phyloP scores from a whole-genome alignment of 2,797 vertebrate species.

The Hybognathus amarus region DNA sequence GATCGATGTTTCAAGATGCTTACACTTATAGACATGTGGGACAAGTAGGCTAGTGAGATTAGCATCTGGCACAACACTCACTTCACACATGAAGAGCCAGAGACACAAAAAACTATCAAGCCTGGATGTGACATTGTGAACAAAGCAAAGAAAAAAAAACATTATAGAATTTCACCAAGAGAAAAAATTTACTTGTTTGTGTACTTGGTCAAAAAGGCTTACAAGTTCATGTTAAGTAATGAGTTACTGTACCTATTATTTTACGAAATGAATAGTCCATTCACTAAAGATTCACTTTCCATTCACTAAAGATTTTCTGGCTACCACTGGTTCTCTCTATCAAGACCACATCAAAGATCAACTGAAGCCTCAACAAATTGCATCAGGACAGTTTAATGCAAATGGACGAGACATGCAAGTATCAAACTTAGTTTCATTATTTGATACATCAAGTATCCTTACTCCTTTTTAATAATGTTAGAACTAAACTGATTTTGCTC shows the following conservation, averaged over 20 bases:
- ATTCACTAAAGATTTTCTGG: no score
- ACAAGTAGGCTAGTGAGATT: conserved; percentile 25
- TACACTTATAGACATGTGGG: conserved; percentile 36
- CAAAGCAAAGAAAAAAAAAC: neutral
- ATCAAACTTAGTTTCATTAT: no score
- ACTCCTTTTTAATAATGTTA: no score
- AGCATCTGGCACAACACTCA: conserved; percentile 32
- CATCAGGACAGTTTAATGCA: no score
- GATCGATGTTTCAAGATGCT: conserved; percentile 41
- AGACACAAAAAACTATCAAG: neutral
- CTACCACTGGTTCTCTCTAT: no score
- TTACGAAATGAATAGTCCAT: neutral
- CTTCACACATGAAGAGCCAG: conserved; percentile 7
- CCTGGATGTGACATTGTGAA: neutral
- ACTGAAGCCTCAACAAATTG: no score
- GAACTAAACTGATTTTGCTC: no score
- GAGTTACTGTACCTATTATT: neutral
- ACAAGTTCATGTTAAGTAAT: neutral
- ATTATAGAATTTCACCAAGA: neutral
- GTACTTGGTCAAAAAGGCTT: neutral
- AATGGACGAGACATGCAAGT: no score
- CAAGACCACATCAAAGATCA: no score
- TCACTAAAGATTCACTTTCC: no score
- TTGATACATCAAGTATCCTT: no score
- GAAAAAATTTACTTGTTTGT: neutral